Percentiles rank a stretch among this genome's conserved stretches.
These are phyloP conservation scores for Aphis gossypii DNA, from an alignment of 1,140 invertebrate species.

Conservation along the genomic window DNA sequence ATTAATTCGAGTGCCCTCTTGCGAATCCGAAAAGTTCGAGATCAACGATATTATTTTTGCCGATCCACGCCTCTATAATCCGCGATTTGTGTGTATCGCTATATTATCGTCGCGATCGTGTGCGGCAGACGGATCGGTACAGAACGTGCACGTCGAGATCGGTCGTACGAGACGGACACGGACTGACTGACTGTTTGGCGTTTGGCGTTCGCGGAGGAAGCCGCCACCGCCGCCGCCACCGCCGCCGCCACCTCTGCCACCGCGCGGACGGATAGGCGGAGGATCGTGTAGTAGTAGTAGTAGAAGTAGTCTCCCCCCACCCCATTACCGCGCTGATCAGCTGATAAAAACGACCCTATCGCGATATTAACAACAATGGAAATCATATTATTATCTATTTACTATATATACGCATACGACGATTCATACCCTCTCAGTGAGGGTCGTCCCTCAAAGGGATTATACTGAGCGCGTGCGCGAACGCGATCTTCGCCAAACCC, in stretches of 20 bases:
- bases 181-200: slow-evolving; percentile 26
- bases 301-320: neutral
- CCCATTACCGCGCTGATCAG: neutral
- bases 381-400: neutral
- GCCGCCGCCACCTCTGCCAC: too few relatives aligned
- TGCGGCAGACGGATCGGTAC: neutral
- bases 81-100: neutral
- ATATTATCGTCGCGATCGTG: neutral
- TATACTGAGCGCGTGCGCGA: neutral
- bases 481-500: neutral
- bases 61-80: neutral
- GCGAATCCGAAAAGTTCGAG: neutral
- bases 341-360: neutral
- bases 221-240: neutral
- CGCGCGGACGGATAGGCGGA: neutral
- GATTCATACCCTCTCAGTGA: neutral
- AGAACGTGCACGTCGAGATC: neutral
- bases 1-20: neutral
- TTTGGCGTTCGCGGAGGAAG: slow-evolving; percentile 33
- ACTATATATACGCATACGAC: neutral
- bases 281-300: neutral
- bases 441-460: neutral
- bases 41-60: neutral
- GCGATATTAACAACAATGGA: neutral
- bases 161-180: slow-evolving; percentile 1